A percentile compares a stretch with the other conserved stretches of the same genome.
These are phyloP conservation scores for Spongilla lacustris DNA, from an alignment of 37 sponge, comb jelly and placozoan species.

Conservation along the genomic window DNA sequence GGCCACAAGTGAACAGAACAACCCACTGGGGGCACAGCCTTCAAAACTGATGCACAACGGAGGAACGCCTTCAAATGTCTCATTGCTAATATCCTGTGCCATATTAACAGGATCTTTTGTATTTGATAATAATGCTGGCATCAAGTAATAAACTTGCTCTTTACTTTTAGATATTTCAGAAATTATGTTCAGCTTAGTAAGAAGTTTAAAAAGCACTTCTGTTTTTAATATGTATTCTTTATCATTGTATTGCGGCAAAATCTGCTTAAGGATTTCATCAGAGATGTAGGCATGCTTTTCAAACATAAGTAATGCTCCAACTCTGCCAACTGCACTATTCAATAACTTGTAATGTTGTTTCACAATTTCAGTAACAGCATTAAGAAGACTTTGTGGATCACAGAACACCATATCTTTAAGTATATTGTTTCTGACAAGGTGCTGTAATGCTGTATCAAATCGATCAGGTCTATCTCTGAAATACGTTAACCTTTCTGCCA, in stretches of 20 bases:
- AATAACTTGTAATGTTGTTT: background rate
- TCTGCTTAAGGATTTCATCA: background rate
- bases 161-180: background rate
- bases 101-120: background rate
- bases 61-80: background rate
- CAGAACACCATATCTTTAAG: background rate
- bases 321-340: background rate
- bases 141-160: background rate
- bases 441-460: background rate
- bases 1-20: slow-evolving; percentile 1
- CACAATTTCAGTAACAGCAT: background rate
- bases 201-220: background rate
- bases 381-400: background rate
- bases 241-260: background rate
- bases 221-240: background rate
- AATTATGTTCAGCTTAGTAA: background rate
- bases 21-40: background rate
- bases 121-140: background rate
- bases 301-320: background rate
- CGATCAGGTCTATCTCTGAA: background rate
- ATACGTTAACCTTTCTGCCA: background rate
- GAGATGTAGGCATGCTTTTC: background rate
- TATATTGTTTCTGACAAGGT: background rate
- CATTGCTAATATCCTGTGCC: background rate
- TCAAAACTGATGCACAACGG: background rate